phyloP scores from a whole-genome alignment of 2,113 vertebrate genomes.

The Carettochelys insculpta region DNA sequence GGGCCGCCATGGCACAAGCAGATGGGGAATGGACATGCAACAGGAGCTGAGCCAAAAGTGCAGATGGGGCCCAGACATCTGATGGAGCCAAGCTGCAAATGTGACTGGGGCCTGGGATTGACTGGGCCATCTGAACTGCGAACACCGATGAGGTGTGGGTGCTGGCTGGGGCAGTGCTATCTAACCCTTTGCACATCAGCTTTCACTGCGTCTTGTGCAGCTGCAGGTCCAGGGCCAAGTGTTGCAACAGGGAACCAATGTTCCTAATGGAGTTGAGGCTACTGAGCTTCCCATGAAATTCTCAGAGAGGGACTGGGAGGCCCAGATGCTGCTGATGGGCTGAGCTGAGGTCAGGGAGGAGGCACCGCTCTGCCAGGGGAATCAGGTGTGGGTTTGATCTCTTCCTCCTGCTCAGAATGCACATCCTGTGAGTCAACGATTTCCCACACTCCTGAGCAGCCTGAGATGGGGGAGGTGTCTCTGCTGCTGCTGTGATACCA shows the following conservation, averaged over 20 bases:
- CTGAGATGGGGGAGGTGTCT: constrained; percentile 53
- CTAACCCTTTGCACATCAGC: background rate
- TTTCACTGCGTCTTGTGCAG: background rate
- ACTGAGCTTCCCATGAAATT: fast-evolving
- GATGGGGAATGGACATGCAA: background rate
- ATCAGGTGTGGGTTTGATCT: fast-evolving
- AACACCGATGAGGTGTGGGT: background rate
- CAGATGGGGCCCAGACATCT: background rate
- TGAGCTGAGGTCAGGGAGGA: background rate
- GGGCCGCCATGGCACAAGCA: background rate
- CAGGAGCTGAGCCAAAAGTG: background rate
- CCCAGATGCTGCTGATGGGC: fast-evolving
- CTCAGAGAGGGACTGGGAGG: background rate
- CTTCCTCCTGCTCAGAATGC: background rate
- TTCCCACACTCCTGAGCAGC: constrained; percentile 83
- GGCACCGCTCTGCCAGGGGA: fast-evolving
- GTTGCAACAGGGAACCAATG: fast-evolving
- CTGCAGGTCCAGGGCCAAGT: background rate
- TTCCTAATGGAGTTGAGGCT: background rate
- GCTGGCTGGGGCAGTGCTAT: too few relatives aligned
- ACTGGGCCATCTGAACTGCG: background rate
- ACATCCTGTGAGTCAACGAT: constrained; percentile 78
- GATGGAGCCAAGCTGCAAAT: background rate
- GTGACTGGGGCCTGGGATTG: background rate
- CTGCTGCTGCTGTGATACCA: constrained; percentile 78